These are phyloP conservation scores for Delphinus delphis DNA, from an alignment of 2,113 vertebrate species.

Conservation along the genomic window DNA sequence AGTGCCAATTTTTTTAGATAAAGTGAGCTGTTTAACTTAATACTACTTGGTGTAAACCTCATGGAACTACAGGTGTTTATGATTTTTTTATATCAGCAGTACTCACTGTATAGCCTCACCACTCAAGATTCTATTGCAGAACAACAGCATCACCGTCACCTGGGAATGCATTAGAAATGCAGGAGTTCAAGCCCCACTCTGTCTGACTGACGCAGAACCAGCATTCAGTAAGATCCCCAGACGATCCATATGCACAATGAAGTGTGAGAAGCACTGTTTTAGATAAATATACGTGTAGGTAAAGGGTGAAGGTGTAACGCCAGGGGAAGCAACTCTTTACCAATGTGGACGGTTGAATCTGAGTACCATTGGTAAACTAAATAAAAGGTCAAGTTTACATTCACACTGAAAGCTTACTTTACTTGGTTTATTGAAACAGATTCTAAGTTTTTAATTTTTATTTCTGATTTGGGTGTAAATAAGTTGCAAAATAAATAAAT, in stretches of 20 bases:
- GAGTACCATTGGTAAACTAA: neutral
- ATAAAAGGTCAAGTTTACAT: neutral
- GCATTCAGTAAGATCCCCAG: neutral
- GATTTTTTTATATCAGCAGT: neutral
- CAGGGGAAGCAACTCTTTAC: neutral
- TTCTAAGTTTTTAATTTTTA: neutral
- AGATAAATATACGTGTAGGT: neutral
- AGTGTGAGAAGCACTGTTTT: neutral
- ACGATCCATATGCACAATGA: neutral
- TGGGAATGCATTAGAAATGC: neutral
- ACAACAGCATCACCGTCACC: neutral
- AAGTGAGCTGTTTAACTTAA: neutral
- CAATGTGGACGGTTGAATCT: neutral
- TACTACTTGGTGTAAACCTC: neutral
- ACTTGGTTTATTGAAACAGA: neutral
- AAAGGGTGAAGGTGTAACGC: neutral
- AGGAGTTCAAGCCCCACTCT: neutral
- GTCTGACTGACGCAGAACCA: neutral
- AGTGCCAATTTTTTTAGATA: neutral
- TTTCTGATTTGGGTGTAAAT: constrained; percentile 44
- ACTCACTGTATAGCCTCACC: neutral
- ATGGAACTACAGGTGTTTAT: neutral
- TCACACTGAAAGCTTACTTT: neutral
- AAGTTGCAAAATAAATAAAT: constrained; percentile 42
- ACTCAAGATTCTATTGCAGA: neutral